These are phyloP conservation scores for Rousettus leschenaultii DNA, from an alignment of 2,113 vertebrate genomes.

Conservation along the genomic window DNA sequence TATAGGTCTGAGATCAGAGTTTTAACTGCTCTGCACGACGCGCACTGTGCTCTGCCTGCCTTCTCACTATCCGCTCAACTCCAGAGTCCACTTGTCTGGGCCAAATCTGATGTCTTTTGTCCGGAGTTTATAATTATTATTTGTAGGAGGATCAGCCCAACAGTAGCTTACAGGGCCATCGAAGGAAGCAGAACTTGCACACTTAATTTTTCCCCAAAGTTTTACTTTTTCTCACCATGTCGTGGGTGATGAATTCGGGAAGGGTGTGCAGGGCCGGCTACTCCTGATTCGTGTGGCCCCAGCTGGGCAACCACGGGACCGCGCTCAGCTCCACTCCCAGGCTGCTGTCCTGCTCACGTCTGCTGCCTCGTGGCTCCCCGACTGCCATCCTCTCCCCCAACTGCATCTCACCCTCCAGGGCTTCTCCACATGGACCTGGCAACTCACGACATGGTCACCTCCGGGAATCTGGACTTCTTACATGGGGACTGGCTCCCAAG, in stretches of 20 bases:
- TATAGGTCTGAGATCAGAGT: not conserved
- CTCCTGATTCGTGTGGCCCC: not conserved
- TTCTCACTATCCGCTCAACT: too few relatives aligned
- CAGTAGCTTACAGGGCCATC: not conserved
- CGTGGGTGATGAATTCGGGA: not conserved
- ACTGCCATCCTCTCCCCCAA: not conserved
- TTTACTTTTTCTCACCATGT: not conserved
- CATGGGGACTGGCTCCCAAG: not conserved
- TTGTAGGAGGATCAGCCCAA: not conserved
- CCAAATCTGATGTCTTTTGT: not conserved
- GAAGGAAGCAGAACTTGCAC: not conserved
- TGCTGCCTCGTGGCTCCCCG: fast-evolving
- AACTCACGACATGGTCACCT: not conserved
- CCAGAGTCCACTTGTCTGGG: not conserved
- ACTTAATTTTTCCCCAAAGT: not conserved
- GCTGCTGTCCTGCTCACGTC: not conserved
- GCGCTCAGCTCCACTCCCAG: not conserved
- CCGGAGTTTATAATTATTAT: not conserved
- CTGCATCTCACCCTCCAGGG: not conserved
- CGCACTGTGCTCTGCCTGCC: not conserved
- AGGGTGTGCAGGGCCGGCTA: not conserved
- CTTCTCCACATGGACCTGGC: not conserved
- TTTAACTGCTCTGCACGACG: not conserved
- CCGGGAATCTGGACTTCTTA: not conserved
- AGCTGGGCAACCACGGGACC: not conserved